Conservation (phyloP, 2,113 vertebrate species). For the Callospermophilus lateralis region DNA sequence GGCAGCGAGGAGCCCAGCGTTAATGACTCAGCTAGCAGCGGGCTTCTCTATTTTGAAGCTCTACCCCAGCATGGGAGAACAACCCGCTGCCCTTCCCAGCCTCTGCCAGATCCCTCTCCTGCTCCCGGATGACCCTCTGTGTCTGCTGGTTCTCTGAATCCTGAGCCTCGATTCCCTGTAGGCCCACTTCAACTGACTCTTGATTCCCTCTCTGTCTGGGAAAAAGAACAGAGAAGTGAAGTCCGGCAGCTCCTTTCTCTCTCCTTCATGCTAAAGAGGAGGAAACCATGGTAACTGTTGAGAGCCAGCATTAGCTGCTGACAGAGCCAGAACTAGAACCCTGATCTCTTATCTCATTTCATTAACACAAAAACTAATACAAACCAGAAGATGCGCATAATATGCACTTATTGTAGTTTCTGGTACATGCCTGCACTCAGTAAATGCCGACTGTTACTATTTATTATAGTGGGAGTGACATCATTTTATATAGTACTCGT, state of each 20-base stretch:
- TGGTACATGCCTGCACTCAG: not conserved
- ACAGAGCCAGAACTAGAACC: slow-evolving; percentile 48
- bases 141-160: slow-evolving; percentile 53
- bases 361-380: not conserved
- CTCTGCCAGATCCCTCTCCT: slow-evolving; percentile 58
- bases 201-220: slow-evolving; percentile 17
- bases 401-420: not conserved
- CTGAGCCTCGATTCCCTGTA: not conserved
- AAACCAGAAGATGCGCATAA: not conserved
- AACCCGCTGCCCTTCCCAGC: slow-evolving; percentile 75
- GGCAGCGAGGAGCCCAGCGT: slow-evolving; percentile 63
- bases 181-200: not conserved
- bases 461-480: accelerated
- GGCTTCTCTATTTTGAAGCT: slow-evolving; percentile 80
- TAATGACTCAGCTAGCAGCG: slow-evolving; percentile 81
- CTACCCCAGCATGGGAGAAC: slow-evolving; percentile 55
- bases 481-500: accelerated
- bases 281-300: slow-evolving; percentile 46
- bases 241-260: not conserved
- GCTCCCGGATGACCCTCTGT: slow-evolving; percentile 40
- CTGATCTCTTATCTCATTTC: slow-evolving; percentile 26
- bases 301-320: not conserved
- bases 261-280: not conserved
- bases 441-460: not conserved
- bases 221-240: slow-evolving; percentile 1